Base-by-base conservation (phyloP, 2,113 vertebrate genomes). In the Aspidoscelis tigris region DNA sequence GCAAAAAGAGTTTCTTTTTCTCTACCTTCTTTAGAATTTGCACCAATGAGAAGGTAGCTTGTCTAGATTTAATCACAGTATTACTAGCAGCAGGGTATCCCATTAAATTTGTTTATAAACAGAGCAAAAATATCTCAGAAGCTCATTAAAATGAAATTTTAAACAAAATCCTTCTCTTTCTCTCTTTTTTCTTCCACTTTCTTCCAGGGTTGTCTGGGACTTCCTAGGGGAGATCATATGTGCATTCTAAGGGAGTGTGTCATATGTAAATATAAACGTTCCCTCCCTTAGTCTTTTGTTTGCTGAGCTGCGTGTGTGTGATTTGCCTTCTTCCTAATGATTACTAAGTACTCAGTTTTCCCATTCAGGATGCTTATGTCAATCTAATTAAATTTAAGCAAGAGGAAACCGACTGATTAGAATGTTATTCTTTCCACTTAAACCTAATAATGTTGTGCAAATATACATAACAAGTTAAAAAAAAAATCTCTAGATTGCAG, bases 361-460 rank as follows among this genome's bases (percentile, higher is more conserved):
- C 96, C 95, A 90, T 88, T 93, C 96, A 96, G 96, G 96, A 97
- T 97, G 96, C 95, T 95, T 93, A 89, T 97, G 95, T 96, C 95
- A 93, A 96, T 92, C 95, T 96, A 97, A 98, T 97, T 96, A 96
- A 96, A 95, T 95, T 97, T 96, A 97, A 97, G 96, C 96, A 96
- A 97, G 96, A 96, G 96, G 96, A 97, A 98, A 96, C 93, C 94
- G 92, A 94, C 95, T 97, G 96, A 97, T 97, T 96, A 97, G 95
- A 95, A 95, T 96, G 97, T 95, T 96, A 97, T 96, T 94, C 90
- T 93, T 96, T 96, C 96, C 96, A 93, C 95, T 95, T 86, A 84
- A 95, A 94, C 92, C 95, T 91, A 96, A 96, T 97, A 96, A 97
- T 96, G 95, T 95, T 96, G 95, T 72, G 33, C 96, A 92, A 94